A percentile compares a stretch with the other conserved stretches of the same genome.
These are phyloP conservation scores for Polydrusus cervinus DNA, from an alignment of 2,888 invertebrate genomes.

Conservation along the genomic window DNA sequence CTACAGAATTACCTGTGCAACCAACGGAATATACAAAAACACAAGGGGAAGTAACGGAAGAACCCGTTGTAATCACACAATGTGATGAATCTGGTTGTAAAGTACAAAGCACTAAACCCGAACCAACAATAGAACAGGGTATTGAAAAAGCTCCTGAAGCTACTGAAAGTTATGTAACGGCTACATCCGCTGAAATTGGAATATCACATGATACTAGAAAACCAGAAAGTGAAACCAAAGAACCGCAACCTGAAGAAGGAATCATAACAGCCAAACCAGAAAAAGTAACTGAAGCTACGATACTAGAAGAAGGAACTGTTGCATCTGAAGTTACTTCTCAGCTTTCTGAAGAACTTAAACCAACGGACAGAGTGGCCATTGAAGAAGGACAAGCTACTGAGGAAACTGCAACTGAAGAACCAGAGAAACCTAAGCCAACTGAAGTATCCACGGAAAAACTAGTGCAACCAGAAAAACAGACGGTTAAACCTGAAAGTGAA, in stretches of 20 bases:
- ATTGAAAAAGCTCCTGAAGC: constrained; percentile 36
- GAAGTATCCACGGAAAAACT: constrained; percentile 32
- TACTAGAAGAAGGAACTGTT: constrained; percentile 33
- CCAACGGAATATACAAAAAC: constrained; percentile 9
- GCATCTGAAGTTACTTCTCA: constrained; percentile 22
- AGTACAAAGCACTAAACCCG: background rate
- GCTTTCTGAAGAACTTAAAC: constrained; percentile 5
- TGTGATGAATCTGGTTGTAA: constrained; percentile 46
- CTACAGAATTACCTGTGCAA: constrained; percentile 23
- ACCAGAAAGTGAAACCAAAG: constrained; percentile 17
- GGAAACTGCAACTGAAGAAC: constrained; percentile 7
- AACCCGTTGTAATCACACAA: constrained; percentile 38
- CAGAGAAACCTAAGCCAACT: constrained; percentile 29
- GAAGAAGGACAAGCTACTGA: constrained; percentile 9
- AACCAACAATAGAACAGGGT: constrained; percentile 8
- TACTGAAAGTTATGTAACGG: constrained; percentile 12
- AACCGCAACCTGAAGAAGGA: constrained; percentile 49
- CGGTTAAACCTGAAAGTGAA: constrained; percentile 46
- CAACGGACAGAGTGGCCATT: background rate
- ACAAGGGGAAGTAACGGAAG: constrained; percentile 19
- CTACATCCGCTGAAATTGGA: background rate
- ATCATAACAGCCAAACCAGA: constrained; percentile 30
- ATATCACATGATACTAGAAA: constrained; percentile 11
- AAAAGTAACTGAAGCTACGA: background rate
- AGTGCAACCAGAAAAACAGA: constrained; percentile 31